Evolutionary conservation across 2,888 invertebrate genomes (phyloP).

Genomic region (Capitulum mitella): DNA sequence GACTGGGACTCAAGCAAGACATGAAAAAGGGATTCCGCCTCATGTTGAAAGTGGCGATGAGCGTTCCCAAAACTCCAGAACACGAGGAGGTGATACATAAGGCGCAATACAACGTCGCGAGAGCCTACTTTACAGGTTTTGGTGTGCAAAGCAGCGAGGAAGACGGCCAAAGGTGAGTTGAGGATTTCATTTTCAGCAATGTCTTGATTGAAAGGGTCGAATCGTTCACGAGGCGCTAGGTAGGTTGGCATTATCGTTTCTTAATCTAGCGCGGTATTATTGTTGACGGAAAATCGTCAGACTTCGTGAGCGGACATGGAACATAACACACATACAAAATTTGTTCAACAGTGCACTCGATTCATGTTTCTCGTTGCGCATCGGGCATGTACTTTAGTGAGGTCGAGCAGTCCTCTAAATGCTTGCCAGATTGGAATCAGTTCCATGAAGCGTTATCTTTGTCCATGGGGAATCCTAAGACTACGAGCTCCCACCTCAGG

Average conservation of each 20-base stretch:
- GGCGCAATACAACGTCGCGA: constrained; percentile 9
- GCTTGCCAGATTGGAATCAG: too few species aligned
- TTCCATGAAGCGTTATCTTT: too few species aligned
- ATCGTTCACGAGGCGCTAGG: too few species aligned
- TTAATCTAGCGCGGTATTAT: neutral
- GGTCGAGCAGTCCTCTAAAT: too few species aligned
- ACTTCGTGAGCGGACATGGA: neutral
- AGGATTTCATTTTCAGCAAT: neutral
- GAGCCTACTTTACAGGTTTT: neutral
- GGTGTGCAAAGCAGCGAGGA: neutral
- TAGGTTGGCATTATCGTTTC: neutral
- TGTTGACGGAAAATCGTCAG: neutral
- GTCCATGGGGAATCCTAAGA: too few species aligned
- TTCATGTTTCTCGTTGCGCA: neutral
- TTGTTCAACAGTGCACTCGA: neutral
- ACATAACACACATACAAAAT: neutral
- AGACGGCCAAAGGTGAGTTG: neutral
- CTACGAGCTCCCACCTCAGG: too few species aligned
- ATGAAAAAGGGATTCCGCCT: neutral
- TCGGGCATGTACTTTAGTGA: too few species aligned
- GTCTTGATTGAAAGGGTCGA: neutral
- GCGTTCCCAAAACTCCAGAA: neutral
- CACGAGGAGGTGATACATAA: neutral
- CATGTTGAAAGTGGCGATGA: neutral
- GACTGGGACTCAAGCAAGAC: neutral